Evolutionary conservation across 2,113 vertebrate species (phyloP).

Genomic region (Austrofundulus limnaeus): DNA sequence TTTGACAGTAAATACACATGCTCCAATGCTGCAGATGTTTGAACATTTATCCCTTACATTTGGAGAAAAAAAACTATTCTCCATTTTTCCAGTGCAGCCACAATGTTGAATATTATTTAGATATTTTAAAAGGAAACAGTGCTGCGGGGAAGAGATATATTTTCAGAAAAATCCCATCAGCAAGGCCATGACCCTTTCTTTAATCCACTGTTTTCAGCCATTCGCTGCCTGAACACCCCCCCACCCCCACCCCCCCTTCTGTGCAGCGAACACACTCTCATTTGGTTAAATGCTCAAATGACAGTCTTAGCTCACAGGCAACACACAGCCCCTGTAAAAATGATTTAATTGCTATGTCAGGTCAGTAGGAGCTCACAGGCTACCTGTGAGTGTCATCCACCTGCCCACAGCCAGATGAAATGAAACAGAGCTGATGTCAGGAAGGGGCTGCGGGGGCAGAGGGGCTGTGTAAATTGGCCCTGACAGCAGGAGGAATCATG

Average conservation of each 20-base stretch:
- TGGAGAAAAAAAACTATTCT: slow-evolving; percentile 4
- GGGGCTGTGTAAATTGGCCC: slow-evolving; percentile 50
- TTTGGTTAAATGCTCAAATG: slow-evolving; percentile 69
- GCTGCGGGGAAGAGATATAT: slow-evolving; percentile 37
- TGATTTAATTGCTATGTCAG: slow-evolving; percentile 75
- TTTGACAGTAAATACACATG: too few relatives aligned
- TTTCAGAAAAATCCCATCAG: slow-evolving; percentile 67
- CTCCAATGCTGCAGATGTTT: too few relatives aligned
- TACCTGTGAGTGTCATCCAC: slow-evolving; percentile 65
- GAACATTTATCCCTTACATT: too few relatives aligned
- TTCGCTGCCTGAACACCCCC: slow-evolving; percentile 42
- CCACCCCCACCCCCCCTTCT: background rate
- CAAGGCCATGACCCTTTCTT: slow-evolving; percentile 68
- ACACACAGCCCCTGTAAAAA: slow-evolving; percentile 33
- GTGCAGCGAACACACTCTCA: slow-evolving; percentile 36
- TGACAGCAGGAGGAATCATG: slow-evolving; percentile 61
- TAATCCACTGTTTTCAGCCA: slow-evolving; percentile 69
- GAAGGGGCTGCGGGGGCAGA: background rate
- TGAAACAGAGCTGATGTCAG: slow-evolving; percentile 15
- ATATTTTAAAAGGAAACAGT: slow-evolving; percentile 31
- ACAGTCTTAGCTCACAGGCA: slow-evolving; percentile 41
- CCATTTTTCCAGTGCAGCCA: slow-evolving; percentile 19
- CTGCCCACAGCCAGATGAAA: slow-evolving; percentile 62
- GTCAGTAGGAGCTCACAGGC: slow-evolving; percentile 49
- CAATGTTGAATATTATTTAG: slow-evolving; percentile 49